Percentiles rank a stretch among this genome's conserved stretches.
Evolutionary conservation across 2,888 invertebrate species (phyloP).

Genomic region (Frankliniella intonsa): DNA sequence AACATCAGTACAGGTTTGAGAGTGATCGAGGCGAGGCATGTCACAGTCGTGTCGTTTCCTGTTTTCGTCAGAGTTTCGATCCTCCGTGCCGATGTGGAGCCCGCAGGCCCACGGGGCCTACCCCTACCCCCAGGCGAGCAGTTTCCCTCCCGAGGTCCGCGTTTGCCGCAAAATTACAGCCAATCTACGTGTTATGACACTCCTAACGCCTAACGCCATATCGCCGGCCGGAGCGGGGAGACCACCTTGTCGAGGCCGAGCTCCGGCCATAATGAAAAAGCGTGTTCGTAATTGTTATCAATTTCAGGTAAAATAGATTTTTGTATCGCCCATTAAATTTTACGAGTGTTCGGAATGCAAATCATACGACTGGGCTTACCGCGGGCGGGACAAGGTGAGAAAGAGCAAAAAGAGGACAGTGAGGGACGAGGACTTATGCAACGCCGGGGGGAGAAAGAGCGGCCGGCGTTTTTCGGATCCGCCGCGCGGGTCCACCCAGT

Average conservation of each 20-base stretch:
- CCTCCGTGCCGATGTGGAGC: too few species aligned
- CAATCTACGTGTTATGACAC: neutral
- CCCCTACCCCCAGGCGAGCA: too few species aligned
- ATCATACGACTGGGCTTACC: neutral
- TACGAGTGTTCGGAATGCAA: conserved; percentile 24
- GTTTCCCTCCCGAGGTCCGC: neutral
- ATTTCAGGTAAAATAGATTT: conserved; percentile 23
- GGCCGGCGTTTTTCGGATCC: too few species aligned
- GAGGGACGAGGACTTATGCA: too few species aligned
- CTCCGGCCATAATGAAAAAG: neutral
- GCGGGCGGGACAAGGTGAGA: conserved; percentile 23
- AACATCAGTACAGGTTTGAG: too few species aligned
- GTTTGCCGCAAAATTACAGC: neutral
- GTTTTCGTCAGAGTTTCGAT: too few species aligned
- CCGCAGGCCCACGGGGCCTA: too few species aligned
- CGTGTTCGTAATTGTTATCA: conserved; percentile 12
- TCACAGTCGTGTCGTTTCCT: too few species aligned
- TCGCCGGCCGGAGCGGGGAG: neutral
- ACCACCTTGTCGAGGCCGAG: conserved; percentile 5
- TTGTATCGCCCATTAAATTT: neutral
- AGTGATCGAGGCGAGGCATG: too few species aligned
- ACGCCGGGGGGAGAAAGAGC: too few species aligned
- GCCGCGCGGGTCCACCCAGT: too few species aligned
- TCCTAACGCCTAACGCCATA: neutral
- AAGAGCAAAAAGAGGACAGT: neutral